phyloP scores from a whole-genome alignment of 1,140 invertebrate species.

The Pseudomyrmex gracilis region DNA sequence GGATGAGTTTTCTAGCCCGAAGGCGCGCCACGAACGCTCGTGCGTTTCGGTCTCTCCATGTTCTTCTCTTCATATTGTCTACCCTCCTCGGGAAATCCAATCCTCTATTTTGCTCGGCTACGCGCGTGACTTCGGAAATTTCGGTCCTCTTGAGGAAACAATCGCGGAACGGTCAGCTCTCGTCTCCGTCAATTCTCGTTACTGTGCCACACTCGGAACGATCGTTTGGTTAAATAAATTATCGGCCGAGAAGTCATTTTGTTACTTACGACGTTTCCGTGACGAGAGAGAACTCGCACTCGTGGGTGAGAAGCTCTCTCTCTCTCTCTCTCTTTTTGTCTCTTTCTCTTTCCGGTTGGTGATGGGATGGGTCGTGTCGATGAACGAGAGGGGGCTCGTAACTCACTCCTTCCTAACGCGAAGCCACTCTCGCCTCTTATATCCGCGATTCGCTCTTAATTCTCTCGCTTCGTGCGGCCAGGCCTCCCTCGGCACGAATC shows the following conservation, averaged over 20 bases:
- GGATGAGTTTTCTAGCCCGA: background rate
- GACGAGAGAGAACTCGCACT: no score
- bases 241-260: constrained; percentile 49
- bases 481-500: background rate
- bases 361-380: background rate
- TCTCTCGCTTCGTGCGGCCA: constrained; percentile 13
- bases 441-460: constrained; percentile 31
- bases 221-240: constrained; percentile 56
- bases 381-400: constrained; percentile 5
- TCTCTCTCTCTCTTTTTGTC: no score
- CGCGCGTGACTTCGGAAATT: constrained; percentile 52
- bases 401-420: background rate
- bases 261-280: constrained; percentile 51
- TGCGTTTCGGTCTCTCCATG: background rate
- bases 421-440: constrained; percentile 33
- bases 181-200: constrained; percentile 1
- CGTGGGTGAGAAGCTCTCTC: no score
- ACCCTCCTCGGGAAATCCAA: no score
- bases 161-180: constrained; percentile 11
- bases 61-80: constrained; percentile 1
- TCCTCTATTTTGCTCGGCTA: background rate
- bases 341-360: no score
- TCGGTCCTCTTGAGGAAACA: constrained; percentile 5
- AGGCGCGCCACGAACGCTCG: background rate
- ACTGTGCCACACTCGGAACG: constrained; percentile 29